Conservation (phyloP, 2,113 vertebrate species). For the Nycticebus coucang region DNA sequence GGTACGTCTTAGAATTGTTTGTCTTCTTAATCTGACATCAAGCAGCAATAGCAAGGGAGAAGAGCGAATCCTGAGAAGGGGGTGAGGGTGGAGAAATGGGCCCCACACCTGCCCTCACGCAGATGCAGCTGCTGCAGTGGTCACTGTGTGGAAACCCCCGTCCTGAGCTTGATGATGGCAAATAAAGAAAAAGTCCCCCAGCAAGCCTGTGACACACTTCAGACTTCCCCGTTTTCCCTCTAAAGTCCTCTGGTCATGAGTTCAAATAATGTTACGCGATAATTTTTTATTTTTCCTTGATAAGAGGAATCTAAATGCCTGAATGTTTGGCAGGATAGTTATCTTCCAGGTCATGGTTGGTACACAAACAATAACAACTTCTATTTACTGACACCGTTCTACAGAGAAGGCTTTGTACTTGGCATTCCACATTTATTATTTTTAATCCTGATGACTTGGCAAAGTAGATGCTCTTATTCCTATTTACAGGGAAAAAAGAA, state of each 20-base stretch:
- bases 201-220: not conserved
- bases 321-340: not conserved
- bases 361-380: not conserved
- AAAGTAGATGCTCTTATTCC: constrained; percentile 1
- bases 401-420: not conserved
- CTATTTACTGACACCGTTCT: not conserved
- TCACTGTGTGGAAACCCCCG: not conserved
- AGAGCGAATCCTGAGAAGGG: not conserved
- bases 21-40: constrained; percentile 1
- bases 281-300: constrained; percentile 9
- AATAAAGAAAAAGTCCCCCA: not conserved
- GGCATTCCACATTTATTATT: constrained; percentile 16
- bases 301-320: not conserved
- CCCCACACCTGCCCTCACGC: not conserved
- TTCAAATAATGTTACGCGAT: not conserved
- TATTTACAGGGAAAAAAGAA: not conserved
- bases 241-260: not conserved
- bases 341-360: not conserved
- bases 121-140: not conserved
- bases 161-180: not conserved
- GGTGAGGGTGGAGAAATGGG: not conserved
- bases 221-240: not conserved
- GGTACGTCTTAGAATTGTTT: constrained; percentile 6
- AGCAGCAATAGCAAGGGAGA: not conserved
- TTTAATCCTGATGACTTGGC: not conserved